Base-by-base conservation (phyloP, 2,888 invertebrate genomes). In the Gandaritis pyraliata region DNA sequence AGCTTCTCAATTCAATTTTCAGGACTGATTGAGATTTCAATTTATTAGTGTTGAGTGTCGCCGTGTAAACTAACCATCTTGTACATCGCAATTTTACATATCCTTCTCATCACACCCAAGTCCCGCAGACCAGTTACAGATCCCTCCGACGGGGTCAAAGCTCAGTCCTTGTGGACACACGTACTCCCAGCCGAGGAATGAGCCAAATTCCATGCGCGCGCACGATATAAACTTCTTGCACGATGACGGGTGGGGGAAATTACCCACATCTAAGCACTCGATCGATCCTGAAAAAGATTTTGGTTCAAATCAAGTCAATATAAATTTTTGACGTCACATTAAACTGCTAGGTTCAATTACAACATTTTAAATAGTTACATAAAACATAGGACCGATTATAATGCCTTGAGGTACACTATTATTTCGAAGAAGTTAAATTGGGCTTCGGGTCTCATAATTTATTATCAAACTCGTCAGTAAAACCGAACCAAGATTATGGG, bases 201-300 rank as follows among this genome's bases (percentile, higher is more conserved):
- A 94, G 12, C 95, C 96, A 76, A 94, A 95, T 70, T 97, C 96
- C 92, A 96, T 86, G 47, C 89, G 83, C 0, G 97, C 97, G 85
- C 98, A 98, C 16, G 96, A 97, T 74, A 98, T 97, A 84, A 98
- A 98, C 86, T 97, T 97, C 86, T 95, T 96, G 85, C 98, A 98
- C 0, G 97, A 97, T 13, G 95, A 93, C 1, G 98, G 98, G 90
- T 98, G 98, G 0, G 97, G 96, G 88, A 97, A 98, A 83, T 96
- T 97, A 41, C 98, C 98, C 73, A 96, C 96, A 83, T 98, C 97
- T 61, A 97, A 87, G 80, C 98, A 98, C 72, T 96, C 95, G 71
- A 98, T 95, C 56, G 94, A 94, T 33, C 96, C 97, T 81, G 52
- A n/a, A 55, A 65, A 61, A 50, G 12, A 23, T 39, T 39, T 15